Evolutionary conservation across 2,797 vertebrate species (phyloP), one percentile per base, ranked within the genome.

Genomic region (Diglossa cyanea): DNA sequence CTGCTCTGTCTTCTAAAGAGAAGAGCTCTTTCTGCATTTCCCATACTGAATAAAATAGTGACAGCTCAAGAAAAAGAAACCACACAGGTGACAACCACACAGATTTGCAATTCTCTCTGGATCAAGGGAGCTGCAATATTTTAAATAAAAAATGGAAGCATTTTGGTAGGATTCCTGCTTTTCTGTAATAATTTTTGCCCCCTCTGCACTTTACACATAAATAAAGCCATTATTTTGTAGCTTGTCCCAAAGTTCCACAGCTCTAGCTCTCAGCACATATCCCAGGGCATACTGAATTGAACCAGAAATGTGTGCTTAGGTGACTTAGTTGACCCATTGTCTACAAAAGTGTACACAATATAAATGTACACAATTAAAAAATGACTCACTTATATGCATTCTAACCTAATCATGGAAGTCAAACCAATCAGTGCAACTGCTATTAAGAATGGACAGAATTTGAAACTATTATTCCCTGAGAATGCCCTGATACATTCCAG

Each of bases 201-300:
- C 67, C 33, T n/a, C 47, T 65, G 25, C 35, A 54, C n/a, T 68
- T 76, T n/a, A 53, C 37, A 45, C 12, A 74, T 19, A 65, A 79
- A 70, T 58, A 75, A 75, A 93, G 33, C 3, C 54, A 65, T 37
- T 72, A n/a, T 79, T 75, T 95, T 37, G 26, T 33, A 78, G 25
- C 12, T 50, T 78, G 13, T 28, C 33, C 4, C 33, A 48, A 83
- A 57, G 35, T 53, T 28, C 13, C 80, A 75, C 33, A 90, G 62
- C 12, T 18, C 19, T 37, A 78, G 8, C 16, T 88, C 57, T 20
- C 48, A 78, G 71, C 24, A 68, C 37, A 63, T 3, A 31, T 6
- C 23, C n/a, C 30, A 65, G 10, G 16, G 12, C 28, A 60, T 51
- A 15, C 8, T 35, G 67, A 81, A 66, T 81, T 63, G 70, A 10